These are phyloP conservation scores for Lepetodrilus schrolli DNA, from an alignment of 2,888 invertebrate species.

Conservation along the genomic window DNA sequence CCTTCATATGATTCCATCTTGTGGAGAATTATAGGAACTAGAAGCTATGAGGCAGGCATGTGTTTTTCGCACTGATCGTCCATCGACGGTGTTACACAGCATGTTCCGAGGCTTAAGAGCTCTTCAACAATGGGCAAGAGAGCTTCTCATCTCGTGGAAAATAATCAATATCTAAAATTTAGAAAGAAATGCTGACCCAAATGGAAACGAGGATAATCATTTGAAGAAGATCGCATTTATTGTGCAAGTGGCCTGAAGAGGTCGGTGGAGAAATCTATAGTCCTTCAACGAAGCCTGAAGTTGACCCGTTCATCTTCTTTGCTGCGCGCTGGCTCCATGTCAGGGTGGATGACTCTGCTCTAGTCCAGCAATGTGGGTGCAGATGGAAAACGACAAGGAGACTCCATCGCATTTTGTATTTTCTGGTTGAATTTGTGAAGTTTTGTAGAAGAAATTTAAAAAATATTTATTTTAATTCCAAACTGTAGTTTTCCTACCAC, in stretches of 20 bases:
- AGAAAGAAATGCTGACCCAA: conserved; percentile 26
- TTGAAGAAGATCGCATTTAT: conserved; percentile 20
- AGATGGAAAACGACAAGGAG: background rate
- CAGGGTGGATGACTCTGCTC: background rate
- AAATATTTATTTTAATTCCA: no score
- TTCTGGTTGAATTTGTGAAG: no score
- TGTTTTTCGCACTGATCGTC: background rate
- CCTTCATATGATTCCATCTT: no score
- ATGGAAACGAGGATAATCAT: conserved; percentile 18
- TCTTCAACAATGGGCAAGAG: conserved; percentile 12
- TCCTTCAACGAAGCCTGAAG: no score
- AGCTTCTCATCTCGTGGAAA: conserved; percentile 13
- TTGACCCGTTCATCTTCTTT: no score
- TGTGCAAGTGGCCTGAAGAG: conserved; percentile 26
- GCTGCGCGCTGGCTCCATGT: background rate
- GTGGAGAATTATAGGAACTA: background rate
- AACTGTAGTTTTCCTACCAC: no score
- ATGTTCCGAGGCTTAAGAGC: conserved; percentile 22
- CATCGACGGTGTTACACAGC: background rate
- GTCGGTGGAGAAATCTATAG: background rate
- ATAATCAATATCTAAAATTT: conserved; percentile 26
- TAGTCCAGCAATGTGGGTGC: no score
- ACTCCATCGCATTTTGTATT: background rate
- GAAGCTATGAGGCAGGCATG: background rate
- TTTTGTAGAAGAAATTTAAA: no score